A percentile compares a stretch with the other conserved stretches of the same genome.
Evolutionary conservation across 2,113 vertebrate genomes (phyloP).

Genomic region (Forbesichthys agassizii): DNA sequence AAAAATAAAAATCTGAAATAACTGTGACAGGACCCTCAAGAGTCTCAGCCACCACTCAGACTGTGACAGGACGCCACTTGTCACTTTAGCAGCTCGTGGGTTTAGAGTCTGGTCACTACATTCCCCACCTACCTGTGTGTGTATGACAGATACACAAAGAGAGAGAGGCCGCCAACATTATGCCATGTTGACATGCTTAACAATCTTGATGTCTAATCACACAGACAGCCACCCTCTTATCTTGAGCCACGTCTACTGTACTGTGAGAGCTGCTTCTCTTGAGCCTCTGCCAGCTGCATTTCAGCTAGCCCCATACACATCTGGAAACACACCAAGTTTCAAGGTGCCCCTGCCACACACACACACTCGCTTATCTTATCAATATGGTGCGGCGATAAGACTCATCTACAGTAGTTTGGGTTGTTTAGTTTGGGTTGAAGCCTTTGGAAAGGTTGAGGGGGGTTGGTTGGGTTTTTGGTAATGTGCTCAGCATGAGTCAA

Average conservation of each 20-base stretch:
- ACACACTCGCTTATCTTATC: constrained; percentile 42
- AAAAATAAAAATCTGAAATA: neutral
- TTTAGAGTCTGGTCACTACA: constrained; percentile 75
- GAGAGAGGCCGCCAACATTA: neutral
- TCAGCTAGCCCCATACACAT: constrained; percentile 18
- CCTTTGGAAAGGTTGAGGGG: constrained; percentile 4
- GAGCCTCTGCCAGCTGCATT: constrained; percentile 16
- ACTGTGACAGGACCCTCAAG: neutral
- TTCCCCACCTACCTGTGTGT: constrained; percentile 71
- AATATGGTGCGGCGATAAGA: constrained; percentile 36
- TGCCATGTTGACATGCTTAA: constrained; percentile 16
- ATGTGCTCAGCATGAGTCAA: neutral
- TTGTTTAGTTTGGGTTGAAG: constrained; percentile 34
- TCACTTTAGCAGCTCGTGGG: constrained; percentile 60
- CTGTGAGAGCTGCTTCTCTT: neutral
- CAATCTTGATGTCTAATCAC: constrained; percentile 10
- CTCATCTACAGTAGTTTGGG: constrained; percentile 23
- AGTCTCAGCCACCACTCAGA: constrained; percentile 19
- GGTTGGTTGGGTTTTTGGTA: constrained; percentile 40
- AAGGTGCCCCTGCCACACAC: constrained; percentile 40
- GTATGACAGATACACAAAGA: constrained; percentile 27
- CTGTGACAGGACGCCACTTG: constrained; percentile 60
- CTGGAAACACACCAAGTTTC: constrained; percentile 31
- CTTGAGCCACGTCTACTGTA: neutral
- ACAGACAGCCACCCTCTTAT: neutral